A percentile compares a stretch with the other conserved stretches of the same genome.
Conservation (phyloP, 2,888 invertebrate genomes). For the Pasiphila rectangulata region DNA sequence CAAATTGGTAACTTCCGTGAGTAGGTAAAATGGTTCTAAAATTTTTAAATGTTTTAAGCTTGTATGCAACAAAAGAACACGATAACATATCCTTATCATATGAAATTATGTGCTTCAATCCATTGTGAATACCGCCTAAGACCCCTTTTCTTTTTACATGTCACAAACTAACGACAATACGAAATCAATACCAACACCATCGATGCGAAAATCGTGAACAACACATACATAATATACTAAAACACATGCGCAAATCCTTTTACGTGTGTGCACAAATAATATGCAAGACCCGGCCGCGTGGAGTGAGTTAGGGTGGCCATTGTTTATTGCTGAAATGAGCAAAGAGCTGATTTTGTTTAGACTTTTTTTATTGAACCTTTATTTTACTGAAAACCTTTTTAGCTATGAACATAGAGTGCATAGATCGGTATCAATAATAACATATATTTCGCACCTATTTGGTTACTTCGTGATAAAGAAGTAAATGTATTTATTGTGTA, state of each 20-base stretch:
- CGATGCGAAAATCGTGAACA: conserved; percentile 79
- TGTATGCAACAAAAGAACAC: too few relatives aligned
- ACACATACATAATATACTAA: conserved; percentile 47
- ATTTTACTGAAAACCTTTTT: not conserved
- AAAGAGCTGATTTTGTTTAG: conserved; percentile 7
- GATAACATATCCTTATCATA: too few relatives aligned
- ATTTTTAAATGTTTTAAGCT: too few relatives aligned
- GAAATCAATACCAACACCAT: conserved; percentile 81
- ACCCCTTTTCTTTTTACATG: conserved; percentile 79
- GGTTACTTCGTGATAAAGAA: too few relatives aligned
- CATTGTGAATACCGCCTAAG: conserved; percentile 56
- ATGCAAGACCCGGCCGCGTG: conserved; percentile 71
- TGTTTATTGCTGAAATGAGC: conserved; percentile 24
- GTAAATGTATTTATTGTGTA: too few relatives aligned
- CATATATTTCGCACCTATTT: too few relatives aligned
- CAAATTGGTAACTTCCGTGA: too few relatives aligned
- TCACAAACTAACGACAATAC: conserved; percentile 79
- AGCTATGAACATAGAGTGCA: too few relatives aligned
- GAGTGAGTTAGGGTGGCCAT: conserved; percentile 63
- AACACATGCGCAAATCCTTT: conserved; percentile 33
- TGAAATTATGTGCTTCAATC: conserved; percentile 8
- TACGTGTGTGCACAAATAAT: conserved; percentile 65
- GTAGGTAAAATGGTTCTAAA: too few relatives aligned
- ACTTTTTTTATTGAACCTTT: not conserved
- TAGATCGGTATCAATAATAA: too few relatives aligned